These are phyloP conservation scores for Agriopis leucophaearia DNA, from an alignment of 2,888 invertebrate genomes.

Conservation along the genomic window DNA sequence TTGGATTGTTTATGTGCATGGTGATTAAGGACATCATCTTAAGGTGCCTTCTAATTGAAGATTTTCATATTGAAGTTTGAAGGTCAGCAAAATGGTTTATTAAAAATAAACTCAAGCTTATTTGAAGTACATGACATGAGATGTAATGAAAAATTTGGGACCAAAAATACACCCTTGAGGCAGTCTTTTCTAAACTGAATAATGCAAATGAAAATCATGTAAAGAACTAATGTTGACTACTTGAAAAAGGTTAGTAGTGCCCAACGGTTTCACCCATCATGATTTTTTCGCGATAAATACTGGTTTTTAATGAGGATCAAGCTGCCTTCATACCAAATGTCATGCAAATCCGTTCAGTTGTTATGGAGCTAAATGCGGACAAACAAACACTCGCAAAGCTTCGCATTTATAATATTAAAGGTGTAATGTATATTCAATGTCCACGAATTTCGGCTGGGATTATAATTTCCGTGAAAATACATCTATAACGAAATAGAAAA, in stretches of 20 bases:
- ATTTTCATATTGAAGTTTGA: neutral
- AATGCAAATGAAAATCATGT: neutral
- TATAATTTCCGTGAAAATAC: neutral
- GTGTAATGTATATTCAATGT: too few relatives aligned
- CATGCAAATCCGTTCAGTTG: too few relatives aligned
- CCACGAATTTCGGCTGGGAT: too few relatives aligned
- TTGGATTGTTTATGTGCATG: neutral
- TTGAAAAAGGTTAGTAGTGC: neutral
- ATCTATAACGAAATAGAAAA: neutral
- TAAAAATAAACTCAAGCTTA: neutral
- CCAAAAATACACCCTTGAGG: neutral
- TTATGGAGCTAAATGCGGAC: too few relatives aligned
- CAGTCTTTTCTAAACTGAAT: neutral
- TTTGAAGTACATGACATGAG: neutral
- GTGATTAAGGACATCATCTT: conserved; percentile 1
- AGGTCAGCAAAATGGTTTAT: neutral
- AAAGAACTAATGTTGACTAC: neutral
- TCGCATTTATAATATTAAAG: too few relatives aligned
- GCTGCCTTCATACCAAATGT: too few relatives aligned
- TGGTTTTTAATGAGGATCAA: too few relatives aligned
- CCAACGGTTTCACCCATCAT: too few relatives aligned
- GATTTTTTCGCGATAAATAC: too few relatives aligned
- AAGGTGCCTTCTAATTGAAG: neutral
- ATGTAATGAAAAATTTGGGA: neutral
- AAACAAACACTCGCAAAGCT: too few relatives aligned